Percentiles rank a stretch among this genome's conserved stretches.
These are phyloP conservation scores for Drosophila virilis DNA, from an alignment of 1,140 invertebrate species.

Conservation along the genomic window DNA sequence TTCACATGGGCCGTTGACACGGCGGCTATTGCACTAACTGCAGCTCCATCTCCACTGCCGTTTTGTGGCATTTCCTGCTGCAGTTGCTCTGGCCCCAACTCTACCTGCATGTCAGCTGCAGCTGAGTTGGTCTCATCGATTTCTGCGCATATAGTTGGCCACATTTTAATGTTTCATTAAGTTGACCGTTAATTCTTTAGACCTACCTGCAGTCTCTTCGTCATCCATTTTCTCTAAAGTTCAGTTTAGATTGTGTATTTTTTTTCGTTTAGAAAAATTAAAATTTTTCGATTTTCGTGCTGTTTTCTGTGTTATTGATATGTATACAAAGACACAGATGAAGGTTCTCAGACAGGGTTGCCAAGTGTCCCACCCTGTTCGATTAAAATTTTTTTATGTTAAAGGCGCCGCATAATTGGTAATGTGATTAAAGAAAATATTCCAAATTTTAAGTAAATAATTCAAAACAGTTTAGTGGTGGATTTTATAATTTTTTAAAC, in stretches of 20 bases:
- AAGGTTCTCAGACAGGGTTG: slow-evolving; percentile 30
- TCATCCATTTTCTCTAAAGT: slow-evolving; percentile 51
- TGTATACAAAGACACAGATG: slow-evolving; percentile 49
- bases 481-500: neutral
- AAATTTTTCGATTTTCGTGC: slow-evolving; percentile 42
- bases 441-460: neutral
- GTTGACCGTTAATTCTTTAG: neutral
- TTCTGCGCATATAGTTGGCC: slow-evolving; percentile 42
- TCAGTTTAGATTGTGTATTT: slow-evolving; percentile 16
- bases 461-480: neutral
- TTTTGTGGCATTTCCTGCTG: slow-evolving; percentile 5
- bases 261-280: slow-evolving; percentile 8
- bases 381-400: neutral
- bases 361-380: neutral
- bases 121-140: slow-evolving; percentile 53
- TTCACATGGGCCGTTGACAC: slow-evolving; percentile 17
- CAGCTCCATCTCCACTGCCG: slow-evolving; percentile 3
- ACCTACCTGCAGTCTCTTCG: slow-evolving; percentile 58
- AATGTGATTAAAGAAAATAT: neutral
- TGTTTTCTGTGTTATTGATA: slow-evolving; percentile 40
- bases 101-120: slow-evolving; percentile 30
- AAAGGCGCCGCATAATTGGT: neutral
- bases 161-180: neutral
- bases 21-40: slow-evolving; percentile 40
- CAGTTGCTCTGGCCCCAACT: slow-evolving; percentile 1